Conservation (phyloP, 2,113 vertebrate genomes). For the Mustela lutreola region DNA sequence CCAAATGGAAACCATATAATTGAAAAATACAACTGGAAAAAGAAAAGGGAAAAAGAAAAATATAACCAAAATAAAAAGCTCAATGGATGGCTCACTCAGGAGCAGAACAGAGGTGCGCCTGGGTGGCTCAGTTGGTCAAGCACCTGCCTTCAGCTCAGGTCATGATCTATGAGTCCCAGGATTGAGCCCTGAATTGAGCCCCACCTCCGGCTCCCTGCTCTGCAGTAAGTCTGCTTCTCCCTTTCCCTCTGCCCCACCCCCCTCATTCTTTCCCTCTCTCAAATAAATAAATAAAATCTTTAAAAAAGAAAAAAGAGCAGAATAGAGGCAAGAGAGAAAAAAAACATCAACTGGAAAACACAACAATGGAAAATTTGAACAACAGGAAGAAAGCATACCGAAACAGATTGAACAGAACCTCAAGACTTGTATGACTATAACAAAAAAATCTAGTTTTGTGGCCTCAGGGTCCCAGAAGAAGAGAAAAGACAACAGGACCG, state of each 20-base stretch:
- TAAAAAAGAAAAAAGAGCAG: neutral
- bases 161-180: neutral
- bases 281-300: neutral
- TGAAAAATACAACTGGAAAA: neutral
- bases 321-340: neutral
- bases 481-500: neutral
- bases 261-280: neutral
- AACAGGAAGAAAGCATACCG: neutral
- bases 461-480: neutral
- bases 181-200: neutral
- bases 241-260: neutral
- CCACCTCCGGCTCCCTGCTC: neutral
- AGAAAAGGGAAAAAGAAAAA: neutral
- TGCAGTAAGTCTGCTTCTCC: neutral
- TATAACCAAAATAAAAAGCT: neutral
- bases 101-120: neutral
- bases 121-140: neutral
- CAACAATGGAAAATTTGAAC: neutral
- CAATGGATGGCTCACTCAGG: neutral
- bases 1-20: neutral
- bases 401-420: neutral
- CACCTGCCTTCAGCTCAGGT: neutral
- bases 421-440: neutral
- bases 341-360: neutral
- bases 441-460: neutral